A percentile compares a stretch with the other conserved stretches of the same genome.
These are phyloP conservation scores for Chionomys nivalis DNA, from an alignment of 2,113 vertebrate genomes.

Conservation along the genomic window DNA sequence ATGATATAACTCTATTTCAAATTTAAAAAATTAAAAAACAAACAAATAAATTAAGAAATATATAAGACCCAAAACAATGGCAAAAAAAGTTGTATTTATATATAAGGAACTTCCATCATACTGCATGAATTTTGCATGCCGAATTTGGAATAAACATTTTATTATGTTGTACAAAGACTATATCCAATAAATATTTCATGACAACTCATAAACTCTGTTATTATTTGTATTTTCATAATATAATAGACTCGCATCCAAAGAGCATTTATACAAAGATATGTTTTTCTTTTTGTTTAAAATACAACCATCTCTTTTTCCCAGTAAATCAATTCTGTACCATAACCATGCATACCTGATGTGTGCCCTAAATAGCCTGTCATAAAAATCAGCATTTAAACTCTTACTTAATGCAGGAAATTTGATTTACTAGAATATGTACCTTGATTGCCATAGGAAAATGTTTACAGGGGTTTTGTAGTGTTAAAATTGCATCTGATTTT, in stretches of 20 bases:
- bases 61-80: neutral
- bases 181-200: constrained; percentile 75
- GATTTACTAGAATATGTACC: constrained; percentile 74
- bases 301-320: neutral
- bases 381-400: constrained; percentile 78
- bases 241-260: constrained; percentile 64
- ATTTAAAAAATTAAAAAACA: neutral
- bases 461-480: constrained; percentile 56
- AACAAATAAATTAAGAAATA: neutral
- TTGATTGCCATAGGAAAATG: constrained; percentile 73
- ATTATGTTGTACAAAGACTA: constrained; percentile 61
- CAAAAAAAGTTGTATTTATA: constrained; percentile 42
- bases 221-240: constrained; percentile 73
- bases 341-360: constrained; percentile 65
- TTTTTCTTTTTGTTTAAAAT: constrained; percentile 72
- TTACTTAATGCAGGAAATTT: constrained; percentile 76
- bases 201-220: constrained; percentile 71
- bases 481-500: constrained; percentile 78
- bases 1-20: neutral
- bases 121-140: constrained; percentile 59
- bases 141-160: constrained; percentile 70
- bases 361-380: constrained; percentile 72
- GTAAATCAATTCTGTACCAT: constrained; percentile 72
- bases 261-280: constrained; percentile 62
- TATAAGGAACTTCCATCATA: constrained; percentile 35